Conservation (phyloP, 2,797 vertebrate species). For the Hydrolagus colliei region DNA sequence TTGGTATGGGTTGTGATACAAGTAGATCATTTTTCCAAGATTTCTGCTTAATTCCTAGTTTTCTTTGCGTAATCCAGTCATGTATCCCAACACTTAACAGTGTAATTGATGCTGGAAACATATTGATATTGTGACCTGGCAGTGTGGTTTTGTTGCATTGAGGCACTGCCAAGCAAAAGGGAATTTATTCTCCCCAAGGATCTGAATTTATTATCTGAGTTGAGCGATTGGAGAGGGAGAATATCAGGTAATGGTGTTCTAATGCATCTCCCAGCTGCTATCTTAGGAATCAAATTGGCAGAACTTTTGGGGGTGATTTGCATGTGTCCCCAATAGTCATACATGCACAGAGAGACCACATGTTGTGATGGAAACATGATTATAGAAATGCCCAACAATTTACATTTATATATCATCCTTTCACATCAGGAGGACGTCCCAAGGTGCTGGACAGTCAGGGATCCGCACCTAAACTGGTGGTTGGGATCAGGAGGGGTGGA, state of each 20-base stretch:
- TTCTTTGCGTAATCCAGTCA: neutral
- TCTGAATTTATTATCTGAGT: neutral
- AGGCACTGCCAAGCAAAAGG: neutral
- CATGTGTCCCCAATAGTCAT: too few relatives aligned
- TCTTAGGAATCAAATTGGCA: conserved; percentile 2
- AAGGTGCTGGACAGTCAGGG: too few relatives aligned
- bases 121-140: conserved; percentile 8
- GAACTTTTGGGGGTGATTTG: neutral
- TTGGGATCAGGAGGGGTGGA: too few relatives aligned
- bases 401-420: too few relatives aligned
- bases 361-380: neutral
- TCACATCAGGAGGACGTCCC: too few relatives aligned
- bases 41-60: neutral
- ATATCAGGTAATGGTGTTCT: conserved; percentile 5
- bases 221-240: neutral
- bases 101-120: conserved; percentile 2
- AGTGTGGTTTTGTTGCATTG: conserved; percentile 10
- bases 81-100: neutral
- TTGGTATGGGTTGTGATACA: neutral
- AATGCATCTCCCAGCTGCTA: neutral
- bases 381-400: too few relatives aligned
- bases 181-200: neutral
- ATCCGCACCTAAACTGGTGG: too few relatives aligned
- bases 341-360: neutral
- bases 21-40: neutral